These are phyloP conservation scores for Acleris laterana DNA, from an alignment of 2,888 invertebrate genomes.

Conservation along the genomic window DNA sequence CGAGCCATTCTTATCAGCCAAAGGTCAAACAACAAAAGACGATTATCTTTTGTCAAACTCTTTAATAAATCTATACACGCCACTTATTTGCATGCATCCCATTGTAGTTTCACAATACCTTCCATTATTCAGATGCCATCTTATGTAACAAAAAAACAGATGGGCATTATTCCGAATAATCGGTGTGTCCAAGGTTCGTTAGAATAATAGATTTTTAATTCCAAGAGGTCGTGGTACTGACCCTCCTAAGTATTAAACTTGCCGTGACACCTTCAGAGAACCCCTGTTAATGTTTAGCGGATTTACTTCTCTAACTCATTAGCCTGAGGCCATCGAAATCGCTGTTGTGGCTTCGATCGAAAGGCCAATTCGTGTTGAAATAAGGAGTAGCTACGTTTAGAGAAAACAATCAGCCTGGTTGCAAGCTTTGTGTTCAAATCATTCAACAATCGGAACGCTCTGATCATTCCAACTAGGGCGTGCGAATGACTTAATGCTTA, in stretches of 20 bases:
- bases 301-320: constrained; percentile 30
- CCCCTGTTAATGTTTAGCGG: constrained; percentile 24
- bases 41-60: constrained; percentile 44
- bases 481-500: constrained; percentile 11
- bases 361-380: constrained; percentile 22
- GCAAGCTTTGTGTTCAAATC: neutral
- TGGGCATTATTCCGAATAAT: constrained; percentile 40
- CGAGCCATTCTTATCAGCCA: neutral
- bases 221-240: constrained; percentile 47
- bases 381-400: neutral
- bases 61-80: constrained; percentile 37
- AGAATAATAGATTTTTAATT: constrained; percentile 56
- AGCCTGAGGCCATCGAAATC: constrained; percentile 18
- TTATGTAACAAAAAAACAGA: constrained; percentile 40
- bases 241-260: constrained; percentile 41
- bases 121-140: constrained; percentile 36
- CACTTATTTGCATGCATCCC: constrained; percentile 35
- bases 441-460: neutral
- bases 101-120: constrained; percentile 42
- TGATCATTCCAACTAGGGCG: neutral
- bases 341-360: neutral
- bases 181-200: constrained; percentile 43
- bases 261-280: constrained; percentile 27
- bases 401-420: neutral
- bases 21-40: constrained; percentile 41